These are phyloP conservation scores for Benitochromis conjunctus DNA, from an alignment of 2,113 vertebrate genomes.

Conservation along the genomic window DNA sequence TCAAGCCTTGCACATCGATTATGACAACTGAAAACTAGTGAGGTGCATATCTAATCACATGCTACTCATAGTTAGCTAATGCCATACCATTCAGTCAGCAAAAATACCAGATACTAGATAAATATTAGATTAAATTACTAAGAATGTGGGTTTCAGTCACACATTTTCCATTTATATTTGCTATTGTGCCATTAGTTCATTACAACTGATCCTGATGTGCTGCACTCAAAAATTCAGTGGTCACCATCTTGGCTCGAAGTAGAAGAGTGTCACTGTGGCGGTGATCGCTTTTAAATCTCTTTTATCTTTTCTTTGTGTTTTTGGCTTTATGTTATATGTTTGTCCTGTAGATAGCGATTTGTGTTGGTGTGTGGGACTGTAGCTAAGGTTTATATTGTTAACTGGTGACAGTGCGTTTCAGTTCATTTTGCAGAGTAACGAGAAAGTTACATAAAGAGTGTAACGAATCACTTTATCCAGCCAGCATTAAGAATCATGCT, in stretches of 20 bases:
- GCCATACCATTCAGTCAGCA: not conserved
- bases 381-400: not conserved
- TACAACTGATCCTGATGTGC: not conserved
- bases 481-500: not conserved
- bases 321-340: not conserved
- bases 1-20: no score
- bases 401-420: not conserved
- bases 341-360: not conserved
- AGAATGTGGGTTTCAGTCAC: not conserved
- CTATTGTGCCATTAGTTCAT: not conserved
- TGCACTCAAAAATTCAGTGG: not conserved
- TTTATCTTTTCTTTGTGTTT: not conserved
- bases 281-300: not conserved
- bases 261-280: not conserved
- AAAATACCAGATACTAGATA: not conserved
- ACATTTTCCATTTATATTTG: not conserved
- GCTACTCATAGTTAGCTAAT: not conserved
- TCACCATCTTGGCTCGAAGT: not conserved
- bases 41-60: not conserved
- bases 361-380: not conserved
- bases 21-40: not conserved
- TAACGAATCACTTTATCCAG: not conserved
- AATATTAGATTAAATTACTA: not conserved
- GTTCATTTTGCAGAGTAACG: not conserved
- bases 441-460: not conserved